Conservation (phyloP, 2,113 vertebrate genomes). For the Zapornia atra region DNA sequence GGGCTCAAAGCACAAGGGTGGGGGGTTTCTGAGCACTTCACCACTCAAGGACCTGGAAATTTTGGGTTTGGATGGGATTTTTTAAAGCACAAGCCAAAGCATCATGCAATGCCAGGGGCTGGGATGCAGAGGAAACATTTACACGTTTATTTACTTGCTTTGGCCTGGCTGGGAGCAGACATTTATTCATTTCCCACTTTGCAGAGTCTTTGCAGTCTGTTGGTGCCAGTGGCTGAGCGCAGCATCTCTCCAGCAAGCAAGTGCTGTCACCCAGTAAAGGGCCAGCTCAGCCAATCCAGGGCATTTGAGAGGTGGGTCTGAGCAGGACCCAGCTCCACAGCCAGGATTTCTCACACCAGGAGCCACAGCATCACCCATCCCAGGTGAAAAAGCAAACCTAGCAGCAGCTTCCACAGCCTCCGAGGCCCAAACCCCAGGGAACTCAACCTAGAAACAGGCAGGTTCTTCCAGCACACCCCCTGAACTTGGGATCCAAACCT, state of each 20-base stretch:
- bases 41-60: not conserved
- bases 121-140: not conserved
- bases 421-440: not conserved
- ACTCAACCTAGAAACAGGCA: not conserved
- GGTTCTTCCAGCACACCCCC: not conserved
- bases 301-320: not conserved
- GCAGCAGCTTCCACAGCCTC: not conserved
- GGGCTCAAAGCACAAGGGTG: not conserved
- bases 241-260: accelerated
- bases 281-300: not conserved
- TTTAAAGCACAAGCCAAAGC: not conserved
- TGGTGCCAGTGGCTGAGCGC: accelerated
- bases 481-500: not conserved
- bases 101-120: not conserved
- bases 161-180: not conserved
- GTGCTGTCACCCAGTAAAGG: not conserved
- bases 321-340: accelerated
- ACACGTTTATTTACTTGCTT: not conserved
- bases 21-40: not conserved
- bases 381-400: not conserved
- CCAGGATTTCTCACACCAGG: not conserved
- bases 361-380: not conserved
- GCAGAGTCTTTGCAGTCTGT: not conserved
- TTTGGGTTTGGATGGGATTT: no score
- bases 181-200: not conserved